Evolutionary conservation across 2,113 vertebrate genomes (phyloP).

Genomic region (Rhodinocichla rosea): DNA sequence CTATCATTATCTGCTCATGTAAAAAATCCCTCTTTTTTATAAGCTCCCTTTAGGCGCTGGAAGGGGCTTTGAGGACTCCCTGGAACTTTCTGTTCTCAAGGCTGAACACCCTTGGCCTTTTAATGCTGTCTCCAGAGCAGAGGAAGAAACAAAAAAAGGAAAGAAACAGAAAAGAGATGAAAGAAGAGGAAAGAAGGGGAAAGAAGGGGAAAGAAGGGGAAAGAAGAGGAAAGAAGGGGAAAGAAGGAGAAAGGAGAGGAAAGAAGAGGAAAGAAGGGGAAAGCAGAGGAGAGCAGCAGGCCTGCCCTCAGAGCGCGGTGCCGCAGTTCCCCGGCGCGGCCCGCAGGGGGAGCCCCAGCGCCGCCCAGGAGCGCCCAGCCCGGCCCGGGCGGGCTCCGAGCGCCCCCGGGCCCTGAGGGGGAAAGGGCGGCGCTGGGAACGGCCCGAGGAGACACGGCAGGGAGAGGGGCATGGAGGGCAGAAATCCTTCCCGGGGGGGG

Average conservation of each 20-base stretch:
- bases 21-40: neutral
- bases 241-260: fast-evolving
- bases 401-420: neutral
- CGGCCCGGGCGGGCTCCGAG: neutral
- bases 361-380: neutral
- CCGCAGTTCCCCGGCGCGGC: neutral
- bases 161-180: fast-evolving
- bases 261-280: fast-evolving
- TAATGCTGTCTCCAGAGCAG: neutral
- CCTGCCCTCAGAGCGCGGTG: fast-evolving
- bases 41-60: neutral
- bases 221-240: fast-evolving
- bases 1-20: too few species aligned
- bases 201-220: fast-evolving
- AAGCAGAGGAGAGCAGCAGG: neutral
- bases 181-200: fast-evolving
- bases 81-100: neutral
- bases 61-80: neutral
- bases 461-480: fast-evolving
- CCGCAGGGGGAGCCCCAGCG: neutral
- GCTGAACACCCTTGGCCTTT: too few species aligned
- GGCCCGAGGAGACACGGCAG: neutral
- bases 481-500: neutral
- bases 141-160: too few species aligned
- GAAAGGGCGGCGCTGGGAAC: neutral